phyloP scores from a whole-genome alignment of 2,797 vertebrate species.

The Falco columbarius region DNA sequence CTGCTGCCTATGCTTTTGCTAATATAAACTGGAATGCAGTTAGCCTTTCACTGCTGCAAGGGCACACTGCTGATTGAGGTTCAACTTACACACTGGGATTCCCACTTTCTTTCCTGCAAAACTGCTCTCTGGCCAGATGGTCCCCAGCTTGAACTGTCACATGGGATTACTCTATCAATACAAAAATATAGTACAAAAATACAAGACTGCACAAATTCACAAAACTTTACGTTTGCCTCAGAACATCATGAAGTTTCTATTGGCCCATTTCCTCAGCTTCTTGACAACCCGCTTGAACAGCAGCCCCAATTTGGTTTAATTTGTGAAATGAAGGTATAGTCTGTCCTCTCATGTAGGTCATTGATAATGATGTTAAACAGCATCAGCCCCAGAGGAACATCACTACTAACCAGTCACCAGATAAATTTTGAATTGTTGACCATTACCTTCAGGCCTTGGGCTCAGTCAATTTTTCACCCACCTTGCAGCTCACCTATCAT shows the following conservation, averaged over 20 bases:
- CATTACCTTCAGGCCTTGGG: neutral
- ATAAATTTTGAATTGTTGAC: neutral
- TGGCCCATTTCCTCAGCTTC: neutral
- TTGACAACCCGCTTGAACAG: neutral
- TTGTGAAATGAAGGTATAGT: neutral
- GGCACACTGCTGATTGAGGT: neutral
- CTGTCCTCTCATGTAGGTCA: neutral
- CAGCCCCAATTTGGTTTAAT: neutral
- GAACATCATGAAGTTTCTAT: neutral
- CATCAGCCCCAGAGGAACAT: neutral
- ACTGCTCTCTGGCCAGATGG: neutral
- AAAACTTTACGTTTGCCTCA: neutral
- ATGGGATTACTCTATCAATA: neutral
- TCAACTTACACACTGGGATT: neutral
- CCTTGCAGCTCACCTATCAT: neutral
- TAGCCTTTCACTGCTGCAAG: neutral
- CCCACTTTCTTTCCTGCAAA: neutral
- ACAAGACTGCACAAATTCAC: neutral
- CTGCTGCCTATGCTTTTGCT: neutral
- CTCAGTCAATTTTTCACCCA: neutral
- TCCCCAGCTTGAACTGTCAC: neutral
- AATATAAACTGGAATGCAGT: neutral
- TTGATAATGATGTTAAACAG: neutral
- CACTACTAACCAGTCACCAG: neutral
- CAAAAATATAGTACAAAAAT: neutral